Base-by-base conservation (phyloP, 2,113 vertebrate species). In the Colinus virginianus region DNA sequence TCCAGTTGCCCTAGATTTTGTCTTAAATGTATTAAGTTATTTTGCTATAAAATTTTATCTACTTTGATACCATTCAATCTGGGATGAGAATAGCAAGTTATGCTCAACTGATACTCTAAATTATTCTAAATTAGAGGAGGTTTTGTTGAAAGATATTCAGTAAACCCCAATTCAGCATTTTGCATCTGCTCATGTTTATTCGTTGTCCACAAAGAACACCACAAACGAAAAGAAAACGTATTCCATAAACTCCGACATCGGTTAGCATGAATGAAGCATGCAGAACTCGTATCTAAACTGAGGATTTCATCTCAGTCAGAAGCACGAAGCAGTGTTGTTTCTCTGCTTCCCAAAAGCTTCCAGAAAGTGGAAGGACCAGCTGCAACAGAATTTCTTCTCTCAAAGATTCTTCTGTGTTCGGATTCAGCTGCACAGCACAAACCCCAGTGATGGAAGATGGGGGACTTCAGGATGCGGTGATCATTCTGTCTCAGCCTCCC, bases 1-100 rank as follows among this genome's bases (percentile, higher is more conserved):
- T 71, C 48, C 34, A 51, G 51, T 75, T 93, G 87, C 36, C 87
- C 93, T 89, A 93, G 87, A 92, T 96, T 90, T 94, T 75, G 18
- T 64, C 71, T 94, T 84, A 64, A 74, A 89, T 89, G 56, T 93
- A 40, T 87, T 28, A 84, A 78, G 17, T 68, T 70, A 20, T 87
- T 92, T 91, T 78, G 75, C 86, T 84, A 88, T 78, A 91, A 70
- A 87, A 92, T 68, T 87, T n/a, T 56, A 71, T 96, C 87, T 26
- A 92, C 75, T 92, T 94, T 43, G 82, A 21, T 87, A 82, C 42
- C 3, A 79, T 75, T 86, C 38, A 36, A 18, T 70, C 63, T 67
- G 63, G 71, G 58, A 87, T 68, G 91, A 92, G 91, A 95, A 67
- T 26, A 85, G 55, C 6, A 3, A 5, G 32, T 70, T 68, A 45